Evolutionary conservation across 1,140 invertebrate species (phyloP), one percentile per base, ranked within the genome.

Genomic region (Heliconius hermathena): DNA sequence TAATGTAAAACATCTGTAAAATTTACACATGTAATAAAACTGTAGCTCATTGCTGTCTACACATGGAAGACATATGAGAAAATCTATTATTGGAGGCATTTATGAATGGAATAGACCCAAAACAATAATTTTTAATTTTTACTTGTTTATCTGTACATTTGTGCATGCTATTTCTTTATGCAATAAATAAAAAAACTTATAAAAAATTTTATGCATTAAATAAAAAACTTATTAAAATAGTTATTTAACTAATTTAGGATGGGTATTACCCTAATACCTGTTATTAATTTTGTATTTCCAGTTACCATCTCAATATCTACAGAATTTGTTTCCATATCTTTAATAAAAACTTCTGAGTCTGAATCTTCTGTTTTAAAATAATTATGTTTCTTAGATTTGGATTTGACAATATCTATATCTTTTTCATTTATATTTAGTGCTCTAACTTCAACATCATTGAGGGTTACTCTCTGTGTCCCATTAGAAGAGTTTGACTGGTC

Each of bases 361-460:
- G 91, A 91, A 73, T 91, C 87, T 41, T 90, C 87, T 57, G 84
- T 82, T 36, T 85, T 36, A 49, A 85, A 85, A 57, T 84, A 85
- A 60, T 91, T 90, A 70, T 85, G 38, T 78, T 89, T 85, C 60
- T 87, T 91, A 13, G 87, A 82, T n/a, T 81, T 79, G 22, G 84
- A 75, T 29, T 78, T 77, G 11, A 82, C 22, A 16, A 85, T 73
- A 38, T 73, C 77, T 0, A 89, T 83, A 36, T 85, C 85, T 60
- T 89, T 89, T 33, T 88, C 89, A 79, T 87, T 88, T 4, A 94
- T 81, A 77, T 89, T 87, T 70, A 94, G 77, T 8, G 90, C 89
- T 83, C 91, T 88, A 9, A 94, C 85, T 90, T 94, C 92, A 38
- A 94, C 76, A 33, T 93, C 90, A 88, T 90, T 90, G 0, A 94